Evolutionary conservation across 2,113 vertebrate genomes (phyloP), one percentile per base, ranked within the genome.

Genomic region (Etheostoma cragini): DNA sequence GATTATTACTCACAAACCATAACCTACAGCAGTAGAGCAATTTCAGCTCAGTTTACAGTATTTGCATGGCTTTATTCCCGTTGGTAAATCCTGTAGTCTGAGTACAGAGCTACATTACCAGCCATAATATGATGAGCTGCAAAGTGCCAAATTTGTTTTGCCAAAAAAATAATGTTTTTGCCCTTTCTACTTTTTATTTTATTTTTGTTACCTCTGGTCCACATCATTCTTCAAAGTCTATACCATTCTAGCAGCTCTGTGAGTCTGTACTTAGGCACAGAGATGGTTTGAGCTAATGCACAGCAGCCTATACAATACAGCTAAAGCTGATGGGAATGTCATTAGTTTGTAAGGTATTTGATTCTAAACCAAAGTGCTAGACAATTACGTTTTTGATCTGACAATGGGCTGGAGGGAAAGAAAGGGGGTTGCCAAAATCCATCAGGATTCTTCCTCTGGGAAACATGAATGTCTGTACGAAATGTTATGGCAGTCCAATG

Each of bases 1-100:
- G 81, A 92, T 89, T 91, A 92, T 89, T 90, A 81, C 81, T 89
- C 53, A 88, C 79, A 88, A 67, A 78, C 56, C 58, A 52, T 82
- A 84, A 80, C 82, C 86, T 77, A 67, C 81, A 81, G 70, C 46
- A 69, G 62, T 21, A 35, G 61, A 86, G 84, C 82, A 61, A 78
- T 88, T 83, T 87, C 61, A 76, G 50, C 62, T 73, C 65, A 6
- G 53, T 42, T 74, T 76, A 42, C 38, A 11, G 10, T 42, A 72
- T 81, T 83, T 85, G 86, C 87, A 94, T 82, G 78, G 50, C 22
- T 82, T 81, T 84, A 49, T 75, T 16, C 26, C 30, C 17, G 68
- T 50, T 47, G 62, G 38, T 80, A 78, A 76, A 80, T 82, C 72
- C 74, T 78, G 60, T 58, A 33, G 38, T 33, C 42, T 78, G 58